Base-by-base conservation (phyloP, 2,888 invertebrate genomes). In the Petrophora chlorosata region DNA sequence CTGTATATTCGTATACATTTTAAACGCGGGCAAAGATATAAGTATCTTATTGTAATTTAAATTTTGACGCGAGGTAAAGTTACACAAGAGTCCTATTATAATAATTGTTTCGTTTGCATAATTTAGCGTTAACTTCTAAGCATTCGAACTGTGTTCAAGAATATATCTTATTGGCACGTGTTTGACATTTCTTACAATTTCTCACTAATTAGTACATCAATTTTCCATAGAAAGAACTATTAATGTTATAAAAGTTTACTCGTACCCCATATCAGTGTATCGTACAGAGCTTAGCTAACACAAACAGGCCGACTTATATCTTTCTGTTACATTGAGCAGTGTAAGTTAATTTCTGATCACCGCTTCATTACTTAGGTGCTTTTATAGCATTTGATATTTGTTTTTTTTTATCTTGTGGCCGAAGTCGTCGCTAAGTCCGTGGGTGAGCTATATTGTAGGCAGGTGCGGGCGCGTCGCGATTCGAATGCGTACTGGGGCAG, bases 341-440 rank as follows among this genome's bases (percentile, higher is more conserved):
- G 13, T 58, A 55, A 46, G 55, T 50, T 59, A 32, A 52, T 52
- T 54, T 53, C 32, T 29, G 41, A 54, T 68, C 71, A 67, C 68
- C 67, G 64, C 10, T 75, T 67, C 49, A 59, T 60, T 67, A 38
- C 50, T 68, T 70, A 76, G 79, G 82, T 83, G 85, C 82, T 82
- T 48, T 74, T 64, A 67, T 71, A 70, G 76, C 79, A 73, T 81
- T 78, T 74, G 70, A 69, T 69, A 72, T 71, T 72, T 65, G 63
- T 75, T 71, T 56, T 48, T 53, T 63, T 66, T 58, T 57, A 58
- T 61, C 57, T 77, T 81, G 85, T 83, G 85, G 86, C 84, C 87
- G 84, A 79, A 63, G 65, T 67, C 61, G 82, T 82, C 82, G 81
- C 84, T 70, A 74, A 69, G 79, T 79, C 81, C 76, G 74, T 73